A percentile compares a stretch with the other conserved stretches of the same genome.
Evolutionary conservation across 2,797 vertebrate species (phyloP).

Genomic region (Enteromius anoplus): DNA sequence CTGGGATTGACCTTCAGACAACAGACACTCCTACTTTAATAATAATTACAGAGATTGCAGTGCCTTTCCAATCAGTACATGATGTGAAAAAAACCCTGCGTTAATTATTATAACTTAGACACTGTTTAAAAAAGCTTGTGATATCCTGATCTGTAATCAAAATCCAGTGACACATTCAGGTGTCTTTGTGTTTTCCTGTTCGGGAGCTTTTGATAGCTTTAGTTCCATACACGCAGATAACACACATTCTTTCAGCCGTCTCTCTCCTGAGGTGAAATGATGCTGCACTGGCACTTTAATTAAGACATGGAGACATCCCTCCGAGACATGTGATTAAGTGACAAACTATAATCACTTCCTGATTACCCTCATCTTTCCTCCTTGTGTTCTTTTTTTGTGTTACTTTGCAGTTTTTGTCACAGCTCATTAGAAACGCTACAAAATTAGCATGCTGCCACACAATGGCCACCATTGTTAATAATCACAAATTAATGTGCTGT

Average conservation of each 20-base stretch:
- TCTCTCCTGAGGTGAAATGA: conserved; percentile 27
- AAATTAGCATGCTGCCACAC: conserved; percentile 59
- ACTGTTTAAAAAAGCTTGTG: neutral
- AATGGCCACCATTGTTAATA: conserved; percentile 50
- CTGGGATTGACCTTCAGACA: conserved; percentile 2
- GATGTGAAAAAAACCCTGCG: neutral
- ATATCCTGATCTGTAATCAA: conserved; percentile 11
- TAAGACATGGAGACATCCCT: conserved; percentile 60
- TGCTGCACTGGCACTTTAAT: conserved; percentile 62
- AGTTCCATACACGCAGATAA: neutral
- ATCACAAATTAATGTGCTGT: conserved; percentile 50
- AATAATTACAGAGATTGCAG: neutral
- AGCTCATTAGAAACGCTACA: conserved; percentile 67
- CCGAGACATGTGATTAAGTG: conserved; percentile 61
- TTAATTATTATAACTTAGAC: neutral
- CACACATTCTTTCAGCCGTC: neutral
- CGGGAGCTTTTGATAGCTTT: neutral
- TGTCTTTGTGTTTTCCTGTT: neutral
- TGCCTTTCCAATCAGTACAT: neutral
- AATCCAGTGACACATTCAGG: neutral
- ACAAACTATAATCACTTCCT: conserved; percentile 68
- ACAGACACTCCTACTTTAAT: neutral
- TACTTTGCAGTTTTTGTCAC: conserved; percentile 62
- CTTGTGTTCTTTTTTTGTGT: conserved; percentile 54
- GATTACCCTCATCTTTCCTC: conserved; percentile 61